Conservation (phyloP, 2,888 invertebrate species). For the Polydrusus tereticollis region DNA sequence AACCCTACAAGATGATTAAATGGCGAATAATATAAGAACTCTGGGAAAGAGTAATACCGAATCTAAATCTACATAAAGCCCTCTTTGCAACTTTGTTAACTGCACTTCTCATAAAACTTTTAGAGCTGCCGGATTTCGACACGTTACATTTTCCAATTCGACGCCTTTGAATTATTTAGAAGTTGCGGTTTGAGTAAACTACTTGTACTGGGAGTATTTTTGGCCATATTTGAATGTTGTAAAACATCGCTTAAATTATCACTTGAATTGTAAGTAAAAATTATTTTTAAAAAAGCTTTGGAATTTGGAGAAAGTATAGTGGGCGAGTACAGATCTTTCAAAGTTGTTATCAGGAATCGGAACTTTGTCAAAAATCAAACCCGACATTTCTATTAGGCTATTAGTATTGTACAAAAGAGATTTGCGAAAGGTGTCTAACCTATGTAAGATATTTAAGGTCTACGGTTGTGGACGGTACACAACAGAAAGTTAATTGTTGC, state of each 20-base stretch:
- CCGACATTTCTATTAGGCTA: too few species aligned
- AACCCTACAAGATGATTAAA: constrained; percentile 37
- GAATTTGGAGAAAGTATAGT: too few species aligned
- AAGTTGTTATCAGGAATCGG: too few species aligned
- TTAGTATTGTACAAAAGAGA: too few species aligned
- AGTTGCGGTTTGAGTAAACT: constrained; percentile 13
- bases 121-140: constrained; percentile 43
- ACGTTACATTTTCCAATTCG: constrained; percentile 42
- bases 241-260: neutral
- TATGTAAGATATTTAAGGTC: too few species aligned
- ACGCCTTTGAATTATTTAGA: constrained; percentile 25
- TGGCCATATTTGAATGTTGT: neutral
- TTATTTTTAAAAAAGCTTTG: too few species aligned
- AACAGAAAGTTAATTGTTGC: too few species aligned
- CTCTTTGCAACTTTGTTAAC: constrained; percentile 45
- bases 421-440: too few species aligned
- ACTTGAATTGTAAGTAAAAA: too few species aligned
- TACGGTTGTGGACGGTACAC: too few species aligned
- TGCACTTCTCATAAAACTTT: constrained; percentile 47
- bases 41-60: constrained; percentile 35
- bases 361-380: too few species aligned
- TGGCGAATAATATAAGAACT: constrained; percentile 39
- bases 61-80: constrained; percentile 43
- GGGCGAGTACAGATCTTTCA: too few species aligned
- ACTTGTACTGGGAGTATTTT: neutral